A percentile compares a stretch with the other conserved stretches of the same genome.
These are phyloP conservation scores for Callionymus lyra DNA, from an alignment of 2,113 vertebrate species.

Conservation along the genomic window DNA sequence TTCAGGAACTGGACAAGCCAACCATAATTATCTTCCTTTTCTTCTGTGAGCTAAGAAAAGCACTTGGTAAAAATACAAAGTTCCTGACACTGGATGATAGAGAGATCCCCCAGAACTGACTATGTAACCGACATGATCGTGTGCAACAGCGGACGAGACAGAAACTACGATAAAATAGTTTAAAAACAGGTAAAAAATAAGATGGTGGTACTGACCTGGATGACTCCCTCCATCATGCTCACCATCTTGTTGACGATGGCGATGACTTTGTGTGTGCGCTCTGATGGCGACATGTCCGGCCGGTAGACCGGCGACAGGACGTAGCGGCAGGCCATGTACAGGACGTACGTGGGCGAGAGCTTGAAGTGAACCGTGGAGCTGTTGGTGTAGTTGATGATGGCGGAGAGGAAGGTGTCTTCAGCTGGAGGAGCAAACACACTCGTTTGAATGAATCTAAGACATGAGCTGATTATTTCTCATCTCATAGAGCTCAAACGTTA, in stretches of 20 bases:
- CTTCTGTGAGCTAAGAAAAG: no score
- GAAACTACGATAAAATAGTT: no score
- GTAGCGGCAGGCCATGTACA: constrained; percentile 95
- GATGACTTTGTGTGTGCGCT: constrained; percentile 93
- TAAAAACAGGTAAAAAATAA: no score
- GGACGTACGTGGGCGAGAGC: constrained; percentile 86
- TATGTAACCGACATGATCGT: no score
- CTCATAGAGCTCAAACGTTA: no score
- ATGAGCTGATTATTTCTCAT: no score
- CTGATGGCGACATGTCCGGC: constrained; percentile 81
- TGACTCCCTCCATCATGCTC: constrained; percentile 99
- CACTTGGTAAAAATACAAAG: no score
- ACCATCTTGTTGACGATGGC: constrained; percentile 98
- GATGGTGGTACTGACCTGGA: constrained; percentile 79
- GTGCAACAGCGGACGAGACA: no score
- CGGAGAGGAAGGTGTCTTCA: constrained; percentile 93
- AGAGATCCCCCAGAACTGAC: not conserved
- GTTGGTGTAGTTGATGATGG: constrained; percentile 98
- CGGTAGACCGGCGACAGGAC: constrained; percentile 84
- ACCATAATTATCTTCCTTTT: no score
- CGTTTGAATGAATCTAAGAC: no score
- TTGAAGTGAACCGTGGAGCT: constrained; percentile 98
- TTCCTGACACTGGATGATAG: not conserved
- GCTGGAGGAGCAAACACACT: constrained; percentile 61
- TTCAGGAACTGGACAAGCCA: no score